phyloP scores from a whole-genome alignment of 2,888 invertebrate species.

The Sclerodermus sp. region DNA sequence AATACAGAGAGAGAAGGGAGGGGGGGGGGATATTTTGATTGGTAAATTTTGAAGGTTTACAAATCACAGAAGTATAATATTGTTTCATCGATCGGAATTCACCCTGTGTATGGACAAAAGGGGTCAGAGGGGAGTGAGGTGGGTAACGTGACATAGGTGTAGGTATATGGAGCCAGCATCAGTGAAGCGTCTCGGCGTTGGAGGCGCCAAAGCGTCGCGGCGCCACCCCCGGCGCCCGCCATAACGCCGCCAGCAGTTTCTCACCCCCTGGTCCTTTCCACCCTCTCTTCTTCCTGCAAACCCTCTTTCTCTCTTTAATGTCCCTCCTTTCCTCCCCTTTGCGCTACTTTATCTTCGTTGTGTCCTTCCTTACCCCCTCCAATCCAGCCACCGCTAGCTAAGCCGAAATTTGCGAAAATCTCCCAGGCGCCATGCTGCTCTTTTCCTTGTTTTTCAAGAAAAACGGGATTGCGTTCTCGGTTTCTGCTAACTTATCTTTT shows the following conservation, averaged over 20 bases:
- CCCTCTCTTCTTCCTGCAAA: not conserved
- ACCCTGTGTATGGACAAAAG: slow-evolving; percentile 11
- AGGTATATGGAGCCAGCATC: slow-evolving; percentile 47
- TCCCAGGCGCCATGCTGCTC: slow-evolving; percentile 6
- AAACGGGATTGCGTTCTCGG: too few relatives aligned
- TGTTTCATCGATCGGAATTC: not conserved
- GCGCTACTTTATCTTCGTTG: slow-evolving; percentile 10
- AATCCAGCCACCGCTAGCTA: not conserved
- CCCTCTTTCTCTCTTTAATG: slow-evolving; percentile 9
- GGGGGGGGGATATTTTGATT: too few relatives aligned
- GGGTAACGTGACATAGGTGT: slow-evolving; percentile 24
- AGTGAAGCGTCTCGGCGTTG: slow-evolving; percentile 46
- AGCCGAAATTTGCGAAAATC: slow-evolving; percentile 18
- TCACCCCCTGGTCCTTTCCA: slow-evolving; percentile 7
- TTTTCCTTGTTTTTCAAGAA: not conserved
- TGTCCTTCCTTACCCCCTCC: slow-evolving; percentile 5
- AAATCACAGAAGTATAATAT: not conserved
- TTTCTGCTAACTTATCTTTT: too few relatives aligned
- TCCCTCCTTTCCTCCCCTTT: slow-evolving; percentile 16
- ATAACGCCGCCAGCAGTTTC: slow-evolving; percentile 48
- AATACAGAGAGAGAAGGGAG: too few relatives aligned
- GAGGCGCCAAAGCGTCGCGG: slow-evolving; percentile 57
- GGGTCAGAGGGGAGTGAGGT: slow-evolving; percentile 8
- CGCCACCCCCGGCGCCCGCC: slow-evolving; percentile 56
- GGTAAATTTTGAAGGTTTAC: too few relatives aligned